Percentiles rank a stretch among this genome's conserved stretches.
These are phyloP conservation scores for Globicephala melas DNA, from an alignment of 2,113 vertebrate species.

Conservation along the genomic window DNA sequence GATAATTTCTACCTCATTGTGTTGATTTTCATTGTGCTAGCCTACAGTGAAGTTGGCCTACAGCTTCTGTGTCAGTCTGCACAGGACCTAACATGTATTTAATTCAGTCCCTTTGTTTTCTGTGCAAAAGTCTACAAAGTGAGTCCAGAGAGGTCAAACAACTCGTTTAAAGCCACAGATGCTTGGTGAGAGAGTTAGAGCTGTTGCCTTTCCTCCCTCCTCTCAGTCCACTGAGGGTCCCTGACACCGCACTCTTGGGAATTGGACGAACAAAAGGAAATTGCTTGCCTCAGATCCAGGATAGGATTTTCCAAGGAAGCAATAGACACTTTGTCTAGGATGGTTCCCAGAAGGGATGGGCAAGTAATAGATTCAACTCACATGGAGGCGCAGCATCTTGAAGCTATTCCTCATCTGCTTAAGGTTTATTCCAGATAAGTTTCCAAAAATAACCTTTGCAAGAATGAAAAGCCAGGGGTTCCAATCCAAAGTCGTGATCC, in stretches of 20 bases:
- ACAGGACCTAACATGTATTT: neutral
- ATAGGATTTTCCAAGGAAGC: neutral
- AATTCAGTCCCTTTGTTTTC: neutral
- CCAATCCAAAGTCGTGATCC: no score
- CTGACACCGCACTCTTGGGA: neutral
- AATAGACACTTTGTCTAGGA: no score
- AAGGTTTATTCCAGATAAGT: neutral
- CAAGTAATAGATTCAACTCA: no score
- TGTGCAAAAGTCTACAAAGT: neutral
- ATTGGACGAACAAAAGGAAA: neutral
- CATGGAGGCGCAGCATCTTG: neutral
- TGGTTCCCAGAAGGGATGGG: neutral
- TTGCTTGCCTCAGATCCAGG: neutral
- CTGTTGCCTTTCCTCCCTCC: accelerated
- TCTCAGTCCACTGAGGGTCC: neutral
- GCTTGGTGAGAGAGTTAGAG: neutral
- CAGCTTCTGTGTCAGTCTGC: neutral
- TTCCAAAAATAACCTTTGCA: neutral
- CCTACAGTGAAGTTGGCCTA: neutral
- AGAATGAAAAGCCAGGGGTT: neutral
- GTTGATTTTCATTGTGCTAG: neutral
- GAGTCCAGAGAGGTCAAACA: neutral
- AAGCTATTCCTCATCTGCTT: neutral
- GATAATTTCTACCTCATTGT: neutral
- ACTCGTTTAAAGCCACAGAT: neutral